These are phyloP conservation scores for Cephonodes hylas DNA, from an alignment of 2,888 invertebrate species.

Conservation along the genomic window DNA sequence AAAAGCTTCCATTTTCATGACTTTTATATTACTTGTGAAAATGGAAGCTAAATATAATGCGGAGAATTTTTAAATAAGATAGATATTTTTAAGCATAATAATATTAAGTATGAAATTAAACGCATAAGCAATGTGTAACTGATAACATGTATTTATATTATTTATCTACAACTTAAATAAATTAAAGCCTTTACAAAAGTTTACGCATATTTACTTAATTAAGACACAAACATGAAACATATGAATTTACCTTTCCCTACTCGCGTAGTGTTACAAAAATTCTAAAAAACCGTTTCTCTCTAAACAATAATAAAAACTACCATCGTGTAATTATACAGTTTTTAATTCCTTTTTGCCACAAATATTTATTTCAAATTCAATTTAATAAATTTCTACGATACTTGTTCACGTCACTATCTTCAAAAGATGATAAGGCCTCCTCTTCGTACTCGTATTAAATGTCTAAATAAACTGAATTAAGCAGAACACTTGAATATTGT, in stretches of 20 bases:
- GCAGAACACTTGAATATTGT: not conserved
- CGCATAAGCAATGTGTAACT: not conserved
- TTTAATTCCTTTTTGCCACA: not conserved
- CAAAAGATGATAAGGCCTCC: not conserved
- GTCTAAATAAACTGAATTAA: not conserved
- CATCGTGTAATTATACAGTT: not conserved
- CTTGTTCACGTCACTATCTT: not conserved
- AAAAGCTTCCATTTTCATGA: constrained; percentile 47
- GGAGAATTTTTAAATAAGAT: not conserved
- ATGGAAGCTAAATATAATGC: constrained; percentile 24
- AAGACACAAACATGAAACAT: not conserved
- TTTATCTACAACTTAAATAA: constrained; percentile 59
- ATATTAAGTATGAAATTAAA: not conserved
- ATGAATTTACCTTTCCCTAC: not conserved
- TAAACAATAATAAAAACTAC: not conserved
- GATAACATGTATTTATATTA: constrained; percentile 13
- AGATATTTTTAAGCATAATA: not conserved
- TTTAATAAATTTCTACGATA: not conserved
- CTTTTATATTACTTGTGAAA: constrained; percentile 40
- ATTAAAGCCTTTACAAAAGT: constrained; percentile 64
- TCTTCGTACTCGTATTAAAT: not conserved
- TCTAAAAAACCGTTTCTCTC: not conserved
- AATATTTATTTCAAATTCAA: not conserved
- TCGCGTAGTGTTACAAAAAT: not conserved
- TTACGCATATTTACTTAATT: constrained; percentile 24